Conservation (phyloP, 2,113 vertebrate genomes). For the Gila orcuttii region DNA sequence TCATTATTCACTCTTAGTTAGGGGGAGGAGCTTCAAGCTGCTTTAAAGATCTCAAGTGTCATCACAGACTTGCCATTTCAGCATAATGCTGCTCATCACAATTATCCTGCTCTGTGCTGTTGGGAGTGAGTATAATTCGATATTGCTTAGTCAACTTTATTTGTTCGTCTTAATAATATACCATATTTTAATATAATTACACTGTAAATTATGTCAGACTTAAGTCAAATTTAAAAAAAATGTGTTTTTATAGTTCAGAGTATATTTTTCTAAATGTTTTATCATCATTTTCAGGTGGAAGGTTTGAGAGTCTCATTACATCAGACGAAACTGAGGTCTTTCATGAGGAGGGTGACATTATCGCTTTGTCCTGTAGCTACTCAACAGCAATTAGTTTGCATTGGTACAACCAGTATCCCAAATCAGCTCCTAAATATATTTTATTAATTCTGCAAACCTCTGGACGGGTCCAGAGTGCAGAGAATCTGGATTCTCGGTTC, state of each 20-base stretch:
- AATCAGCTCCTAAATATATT: slow-evolving; percentile 24
- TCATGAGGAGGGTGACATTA: neutral
- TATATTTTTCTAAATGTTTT: neutral
- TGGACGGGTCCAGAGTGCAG: neutral
- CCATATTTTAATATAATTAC: neutral
- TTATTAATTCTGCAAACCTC: slow-evolving; percentile 17
- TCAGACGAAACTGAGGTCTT: slow-evolving; percentile 16
- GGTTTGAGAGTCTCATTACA: slow-evolving; percentile 4
- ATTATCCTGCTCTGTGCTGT: neutral
- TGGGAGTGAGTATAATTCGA: neutral
- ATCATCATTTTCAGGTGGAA: slow-evolving; percentile 7
- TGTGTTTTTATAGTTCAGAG: neutral
- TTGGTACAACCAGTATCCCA: slow-evolving; percentile 30
- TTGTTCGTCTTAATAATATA: neutral
- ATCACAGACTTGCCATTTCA: neutral
- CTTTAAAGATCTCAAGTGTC: neutral
- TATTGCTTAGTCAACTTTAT: neutral
- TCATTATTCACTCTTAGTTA: neutral
- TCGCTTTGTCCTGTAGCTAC: slow-evolving; percentile 47
- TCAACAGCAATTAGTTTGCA: neutral
- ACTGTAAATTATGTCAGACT: neutral
- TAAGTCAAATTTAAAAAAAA: neutral
- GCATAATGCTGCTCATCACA: neutral
- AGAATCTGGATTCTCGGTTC: neutral
- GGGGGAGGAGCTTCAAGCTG: slow-evolving; percentile 12